phyloP scores from a whole-genome alignment of 2,888 invertebrate genomes.

The Scelioninae gen. 1 region DNA sequence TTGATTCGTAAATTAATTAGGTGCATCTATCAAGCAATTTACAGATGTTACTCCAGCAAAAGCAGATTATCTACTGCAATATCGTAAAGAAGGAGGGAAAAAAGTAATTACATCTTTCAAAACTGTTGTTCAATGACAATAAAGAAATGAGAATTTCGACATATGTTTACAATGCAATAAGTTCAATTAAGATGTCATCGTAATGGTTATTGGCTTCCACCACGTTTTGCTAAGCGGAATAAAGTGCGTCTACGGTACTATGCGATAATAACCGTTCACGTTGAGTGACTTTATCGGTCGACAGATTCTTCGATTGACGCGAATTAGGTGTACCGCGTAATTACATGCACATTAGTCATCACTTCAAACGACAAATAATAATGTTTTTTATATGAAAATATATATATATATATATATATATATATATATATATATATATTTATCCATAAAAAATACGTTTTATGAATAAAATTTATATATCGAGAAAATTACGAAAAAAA shows the following conservation, averaged over 20 bases:
- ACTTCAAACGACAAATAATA: neutral
- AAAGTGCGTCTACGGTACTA: constrained; percentile 8
- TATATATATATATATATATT: no score
- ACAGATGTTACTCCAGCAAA: neutral
- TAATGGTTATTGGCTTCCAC: no score
- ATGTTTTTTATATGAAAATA: no score
- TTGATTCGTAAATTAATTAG: neutral
- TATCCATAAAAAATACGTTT: no score
- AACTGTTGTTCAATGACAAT: neutral
- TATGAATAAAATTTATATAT: no score
- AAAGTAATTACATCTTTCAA: constrained; percentile 2
- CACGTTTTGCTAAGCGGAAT: no score
- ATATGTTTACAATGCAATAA: neutral
- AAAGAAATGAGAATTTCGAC: neutral
- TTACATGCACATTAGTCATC: constrained; percentile 47
- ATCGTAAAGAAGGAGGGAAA: neutral
- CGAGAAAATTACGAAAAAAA: no score
- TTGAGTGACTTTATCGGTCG: constrained; percentile 66
- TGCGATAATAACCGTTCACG: constrained; percentile 64
- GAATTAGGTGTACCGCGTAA: constrained; percentile 54
- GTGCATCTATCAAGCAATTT: neutral
- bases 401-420: no score
- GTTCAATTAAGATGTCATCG: constrained; percentile 3
- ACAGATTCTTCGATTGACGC: constrained; percentile 56
- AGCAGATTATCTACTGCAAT: neutral